Evolutionary conservation across 2,888 invertebrate genomes (phyloP).

Genomic region (Conus canariensis): DNA sequence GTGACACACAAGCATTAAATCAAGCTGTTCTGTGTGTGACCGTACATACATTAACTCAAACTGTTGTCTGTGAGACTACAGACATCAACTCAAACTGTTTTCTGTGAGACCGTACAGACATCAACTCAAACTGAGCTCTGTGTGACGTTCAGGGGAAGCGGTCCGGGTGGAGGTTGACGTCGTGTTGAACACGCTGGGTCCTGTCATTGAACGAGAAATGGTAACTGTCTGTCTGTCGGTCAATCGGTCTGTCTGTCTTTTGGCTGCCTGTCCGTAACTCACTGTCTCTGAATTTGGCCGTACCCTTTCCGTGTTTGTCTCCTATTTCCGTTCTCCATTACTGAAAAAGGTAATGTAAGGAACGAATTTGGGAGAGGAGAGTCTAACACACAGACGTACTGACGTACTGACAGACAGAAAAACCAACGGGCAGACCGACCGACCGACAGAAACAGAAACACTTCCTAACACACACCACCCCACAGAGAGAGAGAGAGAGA

Average conservation of each 20-base stretch:
- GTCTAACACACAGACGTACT: background rate
- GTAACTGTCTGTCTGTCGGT: slow-evolving; percentile 24
- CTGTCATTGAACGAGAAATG: slow-evolving; percentile 47
- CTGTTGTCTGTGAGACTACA: background rate
- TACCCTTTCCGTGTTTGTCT: background rate
- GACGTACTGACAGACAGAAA: background rate
- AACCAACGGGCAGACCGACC: background rate
- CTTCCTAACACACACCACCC: too few species aligned
- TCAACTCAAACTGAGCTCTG: background rate
- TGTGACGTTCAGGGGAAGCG: slow-evolving; percentile 24
- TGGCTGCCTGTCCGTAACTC: background rate
- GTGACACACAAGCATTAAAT: too few species aligned
- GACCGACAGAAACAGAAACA: too few species aligned
- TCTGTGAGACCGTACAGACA: background rate
- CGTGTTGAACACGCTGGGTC: slow-evolving; percentile 47
- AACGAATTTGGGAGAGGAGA: too few species aligned
- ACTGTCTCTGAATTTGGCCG: too few species aligned
- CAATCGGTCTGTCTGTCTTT: background rate
- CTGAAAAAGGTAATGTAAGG: too few species aligned
- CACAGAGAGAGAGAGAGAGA: too few species aligned
- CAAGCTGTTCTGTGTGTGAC: background rate
- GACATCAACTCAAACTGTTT: too few species aligned
- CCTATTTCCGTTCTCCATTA: background rate
- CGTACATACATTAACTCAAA: too few species aligned
- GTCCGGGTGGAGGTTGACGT: slow-evolving; percentile 44